Evolutionary conservation across 2,797 vertebrate genomes (phyloP).

Genomic region (Cynodonichthys magdalenae): DNA sequence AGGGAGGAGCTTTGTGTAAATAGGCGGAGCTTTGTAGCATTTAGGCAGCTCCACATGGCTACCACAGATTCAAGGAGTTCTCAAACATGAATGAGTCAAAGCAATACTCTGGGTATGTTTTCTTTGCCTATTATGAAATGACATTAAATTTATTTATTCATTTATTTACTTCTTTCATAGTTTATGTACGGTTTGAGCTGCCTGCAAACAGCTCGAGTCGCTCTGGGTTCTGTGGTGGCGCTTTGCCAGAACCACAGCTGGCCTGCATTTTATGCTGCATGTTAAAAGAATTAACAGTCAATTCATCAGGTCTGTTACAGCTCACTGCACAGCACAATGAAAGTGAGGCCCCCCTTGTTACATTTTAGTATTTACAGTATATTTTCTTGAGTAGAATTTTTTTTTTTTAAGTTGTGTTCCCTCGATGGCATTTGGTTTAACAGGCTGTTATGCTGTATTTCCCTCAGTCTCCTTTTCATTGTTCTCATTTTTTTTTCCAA

Average conservation of each 20-base stretch:
- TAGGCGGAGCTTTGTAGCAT: too few relatives aligned
- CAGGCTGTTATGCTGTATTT: constrained; percentile 25
- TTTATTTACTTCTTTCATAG: constrained; percentile 54
- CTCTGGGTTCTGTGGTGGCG: constrained; percentile 57
- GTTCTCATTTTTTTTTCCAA: constrained; percentile 11
- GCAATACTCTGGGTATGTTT: too few relatives aligned
- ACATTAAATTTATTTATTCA: neutral
- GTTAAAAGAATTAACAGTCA: neutral
- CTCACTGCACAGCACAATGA: constrained; percentile 8
- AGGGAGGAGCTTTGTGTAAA: too few relatives aligned
- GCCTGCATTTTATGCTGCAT: constrained; percentile 4
- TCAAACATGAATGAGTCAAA: too few relatives aligned
- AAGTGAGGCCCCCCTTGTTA: constrained; percentile 31
- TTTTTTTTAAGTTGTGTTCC: neutral
- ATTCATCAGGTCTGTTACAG: neutral
- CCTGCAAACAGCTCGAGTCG: constrained; percentile 55
- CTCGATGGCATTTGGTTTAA: constrained; percentile 14
- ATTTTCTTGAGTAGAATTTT: neutral
- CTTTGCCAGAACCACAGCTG: constrained; percentile 52
- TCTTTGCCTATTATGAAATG: too few relatives aligned
- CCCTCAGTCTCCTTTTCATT: constrained; percentile 29
- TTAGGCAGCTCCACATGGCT: too few relatives aligned
- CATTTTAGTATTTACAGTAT: constrained; percentile 19
- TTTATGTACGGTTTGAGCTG: constrained; percentile 50
- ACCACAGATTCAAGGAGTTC: too few relatives aligned